Conservation (phyloP, 2,113 vertebrate genomes). For the Lagenorhynchus albirostris region DNA sequence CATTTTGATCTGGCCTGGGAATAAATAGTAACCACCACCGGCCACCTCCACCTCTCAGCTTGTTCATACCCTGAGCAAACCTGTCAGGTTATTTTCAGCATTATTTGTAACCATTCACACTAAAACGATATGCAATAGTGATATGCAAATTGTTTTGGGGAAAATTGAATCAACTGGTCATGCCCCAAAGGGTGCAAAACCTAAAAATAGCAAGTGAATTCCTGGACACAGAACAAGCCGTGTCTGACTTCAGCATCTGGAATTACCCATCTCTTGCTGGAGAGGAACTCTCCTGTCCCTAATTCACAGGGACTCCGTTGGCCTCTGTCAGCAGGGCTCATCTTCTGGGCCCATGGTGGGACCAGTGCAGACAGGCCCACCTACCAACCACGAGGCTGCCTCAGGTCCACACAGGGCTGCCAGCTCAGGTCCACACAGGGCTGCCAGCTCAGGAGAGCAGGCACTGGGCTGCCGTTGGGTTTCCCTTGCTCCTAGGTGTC, state of each 20-base stretch:
- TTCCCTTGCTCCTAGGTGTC: neutral
- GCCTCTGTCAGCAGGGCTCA: neutral
- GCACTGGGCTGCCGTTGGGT: accelerated
- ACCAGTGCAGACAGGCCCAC: neutral
- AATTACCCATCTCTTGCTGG: neutral
- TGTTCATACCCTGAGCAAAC: neutral
- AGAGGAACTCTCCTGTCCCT: neutral
- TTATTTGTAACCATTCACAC: neutral
- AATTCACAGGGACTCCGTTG: neutral
- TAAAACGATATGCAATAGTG: neutral
- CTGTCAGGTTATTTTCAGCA: neutral
- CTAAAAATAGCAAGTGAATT: conserved; percentile 35
- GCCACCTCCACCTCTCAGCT: no score
- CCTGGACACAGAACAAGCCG: neutral
- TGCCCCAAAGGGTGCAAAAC: neutral
- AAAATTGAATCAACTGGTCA: neutral
- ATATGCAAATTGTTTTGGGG: neutral
- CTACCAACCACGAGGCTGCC: accelerated
- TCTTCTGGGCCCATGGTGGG: accelerated
- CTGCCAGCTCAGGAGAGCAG: accelerated
- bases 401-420: accelerated
- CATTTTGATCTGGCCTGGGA: neutral
- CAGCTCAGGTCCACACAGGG: neutral
- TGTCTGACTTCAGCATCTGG: neutral
- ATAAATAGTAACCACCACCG: no score